phyloP scores from a whole-genome alignment of 1,140 invertebrate species.

The Bombus vancouverensis region DNA sequence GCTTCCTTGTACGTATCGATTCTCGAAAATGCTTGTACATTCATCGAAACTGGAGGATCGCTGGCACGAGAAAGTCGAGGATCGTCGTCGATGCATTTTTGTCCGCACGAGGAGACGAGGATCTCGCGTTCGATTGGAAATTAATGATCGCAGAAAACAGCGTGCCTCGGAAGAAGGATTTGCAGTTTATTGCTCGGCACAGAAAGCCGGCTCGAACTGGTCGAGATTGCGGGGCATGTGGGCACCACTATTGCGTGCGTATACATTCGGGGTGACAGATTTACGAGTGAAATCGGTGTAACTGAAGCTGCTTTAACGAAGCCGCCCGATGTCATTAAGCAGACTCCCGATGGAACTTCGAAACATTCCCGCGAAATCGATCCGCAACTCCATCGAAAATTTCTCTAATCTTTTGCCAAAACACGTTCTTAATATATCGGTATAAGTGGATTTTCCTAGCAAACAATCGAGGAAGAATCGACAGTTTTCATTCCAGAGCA shows the following conservation, averaged over 20 bases:
- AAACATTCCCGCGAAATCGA: conserved; percentile 41
- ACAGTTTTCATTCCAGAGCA: too few species aligned
- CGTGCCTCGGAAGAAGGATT: conserved; percentile 55
- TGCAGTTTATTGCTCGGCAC: conserved; percentile 65
- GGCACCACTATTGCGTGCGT: conserved; percentile 57
- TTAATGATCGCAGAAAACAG: conserved; percentile 60
- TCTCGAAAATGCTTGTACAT: background rate
- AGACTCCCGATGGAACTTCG: conserved; percentile 38
- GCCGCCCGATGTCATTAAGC: conserved; percentile 61
- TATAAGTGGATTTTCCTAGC: too few species aligned
- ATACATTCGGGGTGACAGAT: conserved; percentile 67
- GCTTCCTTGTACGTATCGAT: background rate
- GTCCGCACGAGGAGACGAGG: background rate
- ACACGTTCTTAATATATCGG: too few species aligned
- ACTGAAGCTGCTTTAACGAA: conserved; percentile 64
- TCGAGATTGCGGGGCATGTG: conserved; percentile 62
- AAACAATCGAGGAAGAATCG: too few species aligned
- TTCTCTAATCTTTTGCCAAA: background rate
- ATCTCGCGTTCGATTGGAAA: conserved; percentile 55
- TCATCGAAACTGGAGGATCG: background rate
- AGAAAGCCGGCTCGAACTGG: conserved; percentile 57
- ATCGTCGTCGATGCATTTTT: conserved; percentile 11
- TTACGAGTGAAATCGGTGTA: conserved; percentile 72
- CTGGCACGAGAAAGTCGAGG: background rate
- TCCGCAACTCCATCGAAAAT: background rate